These are phyloP conservation scores for Timema podura DNA, from an alignment of 2,888 invertebrate species.

Conservation along the genomic window DNA sequence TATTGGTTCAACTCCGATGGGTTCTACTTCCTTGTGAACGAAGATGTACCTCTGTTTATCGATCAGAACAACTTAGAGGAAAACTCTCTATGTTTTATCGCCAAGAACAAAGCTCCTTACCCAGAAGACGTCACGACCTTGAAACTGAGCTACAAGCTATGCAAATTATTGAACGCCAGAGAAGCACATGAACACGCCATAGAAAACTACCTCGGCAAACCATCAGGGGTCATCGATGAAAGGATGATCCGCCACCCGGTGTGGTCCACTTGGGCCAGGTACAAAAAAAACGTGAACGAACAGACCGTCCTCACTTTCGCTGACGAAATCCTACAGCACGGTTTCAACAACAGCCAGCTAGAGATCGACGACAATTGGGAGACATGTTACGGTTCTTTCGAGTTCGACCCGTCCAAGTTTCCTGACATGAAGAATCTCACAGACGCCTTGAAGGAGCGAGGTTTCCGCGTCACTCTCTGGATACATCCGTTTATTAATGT, in stretches of 20 bases:
- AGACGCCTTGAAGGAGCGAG: constrained; percentile 46
- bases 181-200: constrained; percentile 25
- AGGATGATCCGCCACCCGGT: constrained; percentile 74
- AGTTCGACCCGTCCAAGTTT: constrained; percentile 65
- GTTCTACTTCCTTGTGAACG: constrained; percentile 59
- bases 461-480: constrained; percentile 77
- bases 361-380: constrained; percentile 91
- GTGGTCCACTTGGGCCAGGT: constrained; percentile 86
- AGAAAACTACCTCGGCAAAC: constrained; percentile 56
- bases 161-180: constrained; percentile 15
- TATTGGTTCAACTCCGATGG: constrained; percentile 72
- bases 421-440: constrained; percentile 62
- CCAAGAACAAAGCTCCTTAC: constrained; percentile 43
- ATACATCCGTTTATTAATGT: constrained; percentile 81
- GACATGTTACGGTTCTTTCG: constrained; percentile 75
- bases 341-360: constrained; percentile 68
- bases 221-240: constrained; percentile 58
- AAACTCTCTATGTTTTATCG: constrained; percentile 41
- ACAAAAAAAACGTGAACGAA: constrained; percentile 64
- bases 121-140: constrained; percentile 12
- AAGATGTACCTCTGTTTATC: constrained; percentile 63
- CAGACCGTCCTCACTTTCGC: constrained; percentile 59
- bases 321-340: constrained; percentile 59
- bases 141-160: constrained; percentile 16
- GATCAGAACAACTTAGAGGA: constrained; percentile 53